Percentiles rank a stretch among this genome's conserved stretches.
These are phyloP conservation scores for Mesorhabditis sp. DNA, from an alignment of 2,888 invertebrate genomes.

Conservation along the genomic window DNA sequence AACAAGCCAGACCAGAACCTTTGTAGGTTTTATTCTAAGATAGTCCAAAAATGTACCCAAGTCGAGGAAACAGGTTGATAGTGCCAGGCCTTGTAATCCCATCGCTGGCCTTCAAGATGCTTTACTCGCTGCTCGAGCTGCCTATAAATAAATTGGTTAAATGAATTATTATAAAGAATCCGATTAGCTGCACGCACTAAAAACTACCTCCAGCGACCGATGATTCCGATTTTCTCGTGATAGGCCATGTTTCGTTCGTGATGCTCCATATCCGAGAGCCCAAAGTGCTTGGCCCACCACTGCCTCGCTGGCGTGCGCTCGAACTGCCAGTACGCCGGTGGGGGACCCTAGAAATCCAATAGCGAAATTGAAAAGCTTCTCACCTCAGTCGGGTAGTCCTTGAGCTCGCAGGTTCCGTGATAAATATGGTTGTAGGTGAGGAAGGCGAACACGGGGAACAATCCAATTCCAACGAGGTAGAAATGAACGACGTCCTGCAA, in stretches of 20 bases:
- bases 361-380: not conserved
- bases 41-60: slow-evolving; percentile 29
- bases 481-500: slow-evolving; percentile 47
- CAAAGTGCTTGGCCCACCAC: slow-evolving; percentile 46
- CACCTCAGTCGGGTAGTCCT: slow-evolving; percentile 48
- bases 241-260: slow-evolving; percentile 52
- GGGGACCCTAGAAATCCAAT: slow-evolving; percentile 27
- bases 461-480: slow-evolving; percentile 51
- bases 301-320: slow-evolving; percentile 52
- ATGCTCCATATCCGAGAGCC: slow-evolving; percentile 34
- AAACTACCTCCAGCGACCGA: slow-evolving; percentile 47
- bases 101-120: slow-evolving; percentile 53
- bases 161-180: slow-evolving; percentile 5
- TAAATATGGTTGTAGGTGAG: slow-evolving; percentile 44
- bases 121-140: slow-evolving; percentile 51
- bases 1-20: too few species aligned
- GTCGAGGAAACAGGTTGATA: slow-evolving; percentile 51
- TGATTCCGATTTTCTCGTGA: slow-evolving; percentile 45
- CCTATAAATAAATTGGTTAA: slow-evolving; percentile 15
- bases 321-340: slow-evolving; percentile 55
- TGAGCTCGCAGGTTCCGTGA: slow-evolving; percentile 45
- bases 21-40: too few species aligned
- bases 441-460: slow-evolving; percentile 40
- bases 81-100: slow-evolving; percentile 55
- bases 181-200: not conserved